These are phyloP conservation scores for Silvanus unidentatus DNA, from an alignment of 2,888 invertebrate species.

Conservation along the genomic window DNA sequence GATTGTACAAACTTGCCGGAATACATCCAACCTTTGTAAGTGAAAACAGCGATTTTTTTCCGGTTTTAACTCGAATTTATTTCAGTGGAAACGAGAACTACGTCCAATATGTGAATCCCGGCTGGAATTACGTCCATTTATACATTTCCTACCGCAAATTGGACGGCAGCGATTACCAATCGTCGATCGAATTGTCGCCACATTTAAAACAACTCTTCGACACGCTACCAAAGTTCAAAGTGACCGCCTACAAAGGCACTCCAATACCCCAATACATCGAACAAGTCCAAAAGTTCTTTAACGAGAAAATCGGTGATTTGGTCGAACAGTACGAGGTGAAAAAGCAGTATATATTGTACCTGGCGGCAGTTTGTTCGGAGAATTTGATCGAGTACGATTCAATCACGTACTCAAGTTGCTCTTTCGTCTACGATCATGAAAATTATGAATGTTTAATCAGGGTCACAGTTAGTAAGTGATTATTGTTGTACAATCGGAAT, in stretches of 20 bases:
- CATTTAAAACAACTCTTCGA: slow-evolving; percentile 48
- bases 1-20: slow-evolving; percentile 47
- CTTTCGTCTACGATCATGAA: too few relatives aligned
- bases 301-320: slow-evolving; percentile 46
- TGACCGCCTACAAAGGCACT: slow-evolving; percentile 43
- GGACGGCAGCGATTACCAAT: slow-evolving; percentile 42
- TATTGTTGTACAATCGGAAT: too few relatives aligned
- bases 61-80: slow-evolving; percentile 1
- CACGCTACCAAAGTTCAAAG: slow-evolving; percentile 35
- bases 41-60: slow-evolving; percentile 2
- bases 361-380: slow-evolving; percentile 41
- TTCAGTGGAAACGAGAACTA: slow-evolving; percentile 8
- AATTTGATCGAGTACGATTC: slow-evolving; percentile 42
- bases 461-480: too few relatives aligned
- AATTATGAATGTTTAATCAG: too few relatives aligned
- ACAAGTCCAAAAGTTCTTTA: slow-evolving; percentile 40
- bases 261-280: slow-evolving; percentile 53
- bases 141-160: slow-evolving; percentile 23
- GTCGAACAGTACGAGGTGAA: slow-evolving; percentile 39
- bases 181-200: slow-evolving; percentile 48
- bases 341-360: slow-evolving; percentile 45
- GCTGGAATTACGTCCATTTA: slow-evolving; percentile 24
- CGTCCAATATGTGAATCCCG: slow-evolving; percentile 20
- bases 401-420: too few relatives aligned
- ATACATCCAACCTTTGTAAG: slow-evolving; percentile 29